These are phyloP conservation scores for Paguma larvata DNA, from an alignment of 2,797 vertebrate genomes.

Conservation along the genomic window DNA sequence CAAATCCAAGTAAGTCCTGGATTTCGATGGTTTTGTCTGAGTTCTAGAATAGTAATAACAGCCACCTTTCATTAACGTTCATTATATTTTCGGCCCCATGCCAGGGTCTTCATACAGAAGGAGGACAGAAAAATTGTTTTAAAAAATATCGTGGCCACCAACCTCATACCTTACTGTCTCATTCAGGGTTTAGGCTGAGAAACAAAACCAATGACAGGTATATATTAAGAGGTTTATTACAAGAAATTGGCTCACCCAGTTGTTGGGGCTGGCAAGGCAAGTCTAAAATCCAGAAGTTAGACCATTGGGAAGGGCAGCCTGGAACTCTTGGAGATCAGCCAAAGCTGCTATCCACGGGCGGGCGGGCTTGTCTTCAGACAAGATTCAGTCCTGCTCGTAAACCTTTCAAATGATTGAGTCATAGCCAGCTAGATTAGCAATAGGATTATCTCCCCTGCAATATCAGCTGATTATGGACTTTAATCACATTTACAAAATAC, in stretches of 20 bases:
- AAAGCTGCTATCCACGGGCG: neutral
- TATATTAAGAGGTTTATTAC: neutral
- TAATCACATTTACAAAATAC: neutral
- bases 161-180: neutral
- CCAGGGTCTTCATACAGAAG: neutral
- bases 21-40: neutral
- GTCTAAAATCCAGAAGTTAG: neutral
- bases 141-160: neutral
- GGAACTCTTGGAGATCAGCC: neutral
- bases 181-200: neutral
- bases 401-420: neutral
- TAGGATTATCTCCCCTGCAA: neutral
- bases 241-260: neutral
- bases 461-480: neutral
- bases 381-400: neutral
- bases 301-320: neutral
- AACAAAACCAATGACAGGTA: neutral
- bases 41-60: neutral
- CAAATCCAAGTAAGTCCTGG: conserved; percentile 8
- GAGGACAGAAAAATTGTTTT: neutral
- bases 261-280: neutral
- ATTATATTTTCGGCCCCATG: neutral
- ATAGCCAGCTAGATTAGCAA: no score
- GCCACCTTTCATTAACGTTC: neutral
- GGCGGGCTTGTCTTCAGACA: neutral